Base-by-base conservation (phyloP, 2,113 vertebrate genomes). In the Chamaea fasciata region DNA sequence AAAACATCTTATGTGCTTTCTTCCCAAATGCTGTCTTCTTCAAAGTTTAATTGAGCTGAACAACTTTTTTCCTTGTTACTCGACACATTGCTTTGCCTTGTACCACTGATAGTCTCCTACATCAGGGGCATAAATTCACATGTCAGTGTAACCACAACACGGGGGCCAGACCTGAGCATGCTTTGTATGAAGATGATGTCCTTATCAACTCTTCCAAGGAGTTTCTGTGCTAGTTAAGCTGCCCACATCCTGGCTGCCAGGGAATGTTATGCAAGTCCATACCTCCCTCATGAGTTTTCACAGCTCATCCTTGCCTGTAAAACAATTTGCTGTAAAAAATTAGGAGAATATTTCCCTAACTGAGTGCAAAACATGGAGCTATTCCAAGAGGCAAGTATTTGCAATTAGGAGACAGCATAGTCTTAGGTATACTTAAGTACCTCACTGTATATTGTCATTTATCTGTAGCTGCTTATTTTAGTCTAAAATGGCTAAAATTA, bases 391-490 rank as follows among this genome's bases (percentile, higher is more conserved):
- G 37, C 7, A 84, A 82, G 74, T 82, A 49, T 82, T 92, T 82
- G 77, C 84, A 85, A 73, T 89, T 59, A 91, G 77, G 65, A 79
- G 49, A 53, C n/a, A 30, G 52, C 37, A 53, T 7, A 95, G 67
- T 64, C 71, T 70, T 59, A 86, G 73, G 64, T 84, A 46, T 31
- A 55, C 31, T 46, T 74, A 93, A 94, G 69, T 69, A 81, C 12
- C 27, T 30, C n/a, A 42, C 52, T 91, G 63, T 52, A 80, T 52
- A n/a, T 57, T 79, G 20, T 35, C 53, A 83, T 91, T 75, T 92
- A 49, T 91, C 69, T 44, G 81, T 87, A 96, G 96, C 91, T 96
- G 89, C 94, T 97, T 97, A 70, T 96, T 97, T 97, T 95, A 97
- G 92, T 94, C 55, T 86, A 85, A 96, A 97, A 92, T 94, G 56